Conservation (phyloP, 2,113 vertebrate genomes). For the Anser brachyrhynchus region DNA sequence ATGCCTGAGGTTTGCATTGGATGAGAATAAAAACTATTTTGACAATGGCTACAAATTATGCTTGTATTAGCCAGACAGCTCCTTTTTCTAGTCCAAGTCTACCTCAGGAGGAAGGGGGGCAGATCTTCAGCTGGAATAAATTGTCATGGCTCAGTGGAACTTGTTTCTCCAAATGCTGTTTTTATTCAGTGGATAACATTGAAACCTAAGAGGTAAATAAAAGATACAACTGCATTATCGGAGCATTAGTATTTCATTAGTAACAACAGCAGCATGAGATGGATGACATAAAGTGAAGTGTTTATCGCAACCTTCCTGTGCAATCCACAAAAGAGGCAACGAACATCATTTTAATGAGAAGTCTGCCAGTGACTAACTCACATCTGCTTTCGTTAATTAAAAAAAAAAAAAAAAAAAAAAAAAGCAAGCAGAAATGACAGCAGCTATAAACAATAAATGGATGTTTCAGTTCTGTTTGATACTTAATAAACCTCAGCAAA, state of each 20-base stretch:
- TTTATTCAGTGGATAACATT: neutral
- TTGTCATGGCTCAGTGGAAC: slow-evolving; percentile 9
- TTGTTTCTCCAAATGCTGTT: slow-evolving; percentile 8
- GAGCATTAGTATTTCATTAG: slow-evolving; percentile 5
- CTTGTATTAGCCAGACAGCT: slow-evolving; percentile 33
- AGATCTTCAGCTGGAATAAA: slow-evolving; percentile 27
- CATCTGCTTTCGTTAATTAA: slow-evolving; percentile 4
- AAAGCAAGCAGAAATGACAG: neutral
- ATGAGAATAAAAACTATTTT: slow-evolving; percentile 54
- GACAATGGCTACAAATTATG: slow-evolving; percentile 39
- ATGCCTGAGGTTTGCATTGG: slow-evolving; percentile 26
- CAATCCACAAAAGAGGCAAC: neutral
- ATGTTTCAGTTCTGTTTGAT: neutral
- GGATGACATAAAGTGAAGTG: neutral
- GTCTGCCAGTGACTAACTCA: neutral
- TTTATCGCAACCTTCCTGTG: neutral
- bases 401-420: neutral
- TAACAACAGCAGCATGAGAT: neutral
- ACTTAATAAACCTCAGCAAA: slow-evolving; percentile 38
- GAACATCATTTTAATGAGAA: neutral
- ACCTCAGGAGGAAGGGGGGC: neutral
- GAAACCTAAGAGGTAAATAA: neutral
- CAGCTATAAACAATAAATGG: neutral
- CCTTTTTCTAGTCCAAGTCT: neutral
- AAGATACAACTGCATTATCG: neutral